A percentile compares a stretch with the other conserved stretches of the same genome.
These are phyloP conservation scores for Leptinotarsa rubiginosa DNA, from an alignment of 2,888 invertebrate species.

Conservation along the genomic window DNA sequence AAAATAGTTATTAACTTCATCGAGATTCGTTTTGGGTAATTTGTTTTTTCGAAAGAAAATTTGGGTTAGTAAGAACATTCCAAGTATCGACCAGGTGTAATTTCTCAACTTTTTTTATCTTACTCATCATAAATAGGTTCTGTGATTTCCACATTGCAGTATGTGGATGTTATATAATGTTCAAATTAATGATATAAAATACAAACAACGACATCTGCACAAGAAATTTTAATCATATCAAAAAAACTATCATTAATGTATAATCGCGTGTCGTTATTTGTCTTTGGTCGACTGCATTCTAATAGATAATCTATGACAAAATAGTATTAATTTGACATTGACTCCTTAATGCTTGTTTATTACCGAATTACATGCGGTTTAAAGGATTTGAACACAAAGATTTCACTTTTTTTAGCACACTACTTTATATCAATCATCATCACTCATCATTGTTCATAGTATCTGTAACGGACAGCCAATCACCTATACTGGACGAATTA, in stretches of 20 bases:
- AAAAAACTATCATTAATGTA: constrained; percentile 10
- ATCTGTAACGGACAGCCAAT: no score
- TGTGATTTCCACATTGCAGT: no score
- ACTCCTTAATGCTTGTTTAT: constrained; percentile 38
- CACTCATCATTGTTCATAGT: not conserved
- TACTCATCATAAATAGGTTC: no score
- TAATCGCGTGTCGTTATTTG: constrained; percentile 24
- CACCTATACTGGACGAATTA: no score
- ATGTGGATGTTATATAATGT: not conserved
- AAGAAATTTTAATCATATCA: constrained; percentile 13
- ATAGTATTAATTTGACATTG: constrained; percentile 44
- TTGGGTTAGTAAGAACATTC: no score
- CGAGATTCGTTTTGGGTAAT: no score
- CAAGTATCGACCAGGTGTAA: no score
- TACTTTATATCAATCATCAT: constrained; percentile 11
- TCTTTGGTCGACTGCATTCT: constrained; percentile 40
- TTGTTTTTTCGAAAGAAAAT: no score
- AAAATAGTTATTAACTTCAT: no score
- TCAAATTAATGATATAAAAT: not conserved
- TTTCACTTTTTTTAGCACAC: constrained; percentile 36
- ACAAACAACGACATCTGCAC: constrained; percentile 1
- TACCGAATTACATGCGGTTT: constrained; percentile 34
- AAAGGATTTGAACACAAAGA: constrained; percentile 29
- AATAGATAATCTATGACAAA: constrained; percentile 39
- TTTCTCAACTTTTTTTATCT: no score